Conservation (phyloP, 2,113 vertebrate genomes). For the Ctenomys sociabilis region DNA sequence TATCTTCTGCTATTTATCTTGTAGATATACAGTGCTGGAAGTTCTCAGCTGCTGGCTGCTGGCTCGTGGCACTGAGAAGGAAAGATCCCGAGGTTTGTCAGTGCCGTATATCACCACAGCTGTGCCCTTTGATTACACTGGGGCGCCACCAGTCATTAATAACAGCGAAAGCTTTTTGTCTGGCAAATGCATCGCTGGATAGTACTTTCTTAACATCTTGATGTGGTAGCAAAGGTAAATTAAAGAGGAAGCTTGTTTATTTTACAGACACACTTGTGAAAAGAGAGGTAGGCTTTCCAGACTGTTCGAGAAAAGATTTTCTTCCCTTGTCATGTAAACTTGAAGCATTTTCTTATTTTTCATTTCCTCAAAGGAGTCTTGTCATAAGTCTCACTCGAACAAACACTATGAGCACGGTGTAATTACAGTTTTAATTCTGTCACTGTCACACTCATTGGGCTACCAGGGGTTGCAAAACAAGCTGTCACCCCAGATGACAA, state of each 20-base stretch:
- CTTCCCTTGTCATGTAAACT: slow-evolving; percentile 60
- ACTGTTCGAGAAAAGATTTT: slow-evolving; percentile 56
- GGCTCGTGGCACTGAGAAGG: slow-evolving; percentile 84
- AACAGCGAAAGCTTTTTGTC: slow-evolving; percentile 89
- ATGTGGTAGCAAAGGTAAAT: slow-evolving; percentile 83
- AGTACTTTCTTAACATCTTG: slow-evolving; percentile 82
- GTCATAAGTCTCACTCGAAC: slow-evolving; percentile 70
- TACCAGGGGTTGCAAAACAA: slow-evolving; percentile 49
- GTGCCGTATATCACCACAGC: slow-evolving; percentile 88
- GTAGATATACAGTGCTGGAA: slow-evolving; percentile 86
- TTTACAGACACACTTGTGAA: slow-evolving; percentile 78
- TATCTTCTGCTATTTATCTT: slow-evolving; percentile 89
- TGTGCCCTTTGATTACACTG: slow-evolving; percentile 91
- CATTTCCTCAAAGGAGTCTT: slow-evolving; percentile 63
- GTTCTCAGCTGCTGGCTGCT: slow-evolving; percentile 84
- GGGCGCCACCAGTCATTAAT: slow-evolving; percentile 89
- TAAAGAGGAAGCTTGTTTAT: slow-evolving; percentile 82
- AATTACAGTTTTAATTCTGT: slow-evolving; percentile 56
- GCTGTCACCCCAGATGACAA: not conserved
- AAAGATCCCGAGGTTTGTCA: slow-evolving; percentile 86
- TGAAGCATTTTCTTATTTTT: slow-evolving; percentile 62
- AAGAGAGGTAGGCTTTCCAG: slow-evolving; percentile 83
- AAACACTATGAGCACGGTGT: slow-evolving; percentile 59
- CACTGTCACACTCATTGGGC: slow-evolving; percentile 38
- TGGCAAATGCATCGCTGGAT: slow-evolving; percentile 83